phyloP scores from a whole-genome alignment of 2,797 vertebrate species.

The Alosa sapidissima region DNA sequence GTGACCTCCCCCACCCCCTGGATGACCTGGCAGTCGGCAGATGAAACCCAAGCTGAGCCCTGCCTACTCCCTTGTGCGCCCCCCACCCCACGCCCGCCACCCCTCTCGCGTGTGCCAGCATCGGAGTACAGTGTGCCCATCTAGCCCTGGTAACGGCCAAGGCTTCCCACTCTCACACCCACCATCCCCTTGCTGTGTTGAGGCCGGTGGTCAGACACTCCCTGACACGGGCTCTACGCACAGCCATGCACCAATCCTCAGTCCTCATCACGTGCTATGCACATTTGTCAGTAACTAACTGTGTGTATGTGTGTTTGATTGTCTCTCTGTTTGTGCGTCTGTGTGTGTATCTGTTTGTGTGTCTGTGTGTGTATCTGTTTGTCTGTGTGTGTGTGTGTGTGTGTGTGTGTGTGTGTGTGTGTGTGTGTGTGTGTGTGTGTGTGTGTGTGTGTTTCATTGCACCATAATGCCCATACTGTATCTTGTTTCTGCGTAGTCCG shows the following conservation, averaged over 20 bases:
- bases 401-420: neutral
- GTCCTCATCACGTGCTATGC: neutral
- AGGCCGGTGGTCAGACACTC: neutral
- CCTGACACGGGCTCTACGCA: neutral
- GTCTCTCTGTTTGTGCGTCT: neutral
- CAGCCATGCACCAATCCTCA: neutral
- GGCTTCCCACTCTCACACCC: constrained; percentile 20
- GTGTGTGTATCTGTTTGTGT: neutral
- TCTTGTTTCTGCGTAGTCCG: neutral
- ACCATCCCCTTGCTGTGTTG: neutral
- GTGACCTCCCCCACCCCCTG: neutral
- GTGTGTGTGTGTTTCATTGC: neutral
- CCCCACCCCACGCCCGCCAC: neutral
- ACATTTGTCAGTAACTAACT: neutral
- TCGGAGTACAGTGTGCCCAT: constrained; percentile 38
- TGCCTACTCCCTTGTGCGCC: constrained; percentile 34
- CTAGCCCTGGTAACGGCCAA: constrained; percentile 49
- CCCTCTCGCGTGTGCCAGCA: constrained; percentile 19
- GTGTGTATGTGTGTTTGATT: neutral
- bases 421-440: neutral
- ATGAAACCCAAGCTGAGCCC: constrained; percentile 38
- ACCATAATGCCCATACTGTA: neutral
- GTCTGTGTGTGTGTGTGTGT: no score
- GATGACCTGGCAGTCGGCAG: neutral
- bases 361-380: neutral